These are phyloP conservation scores for Sylvia atricapilla DNA, from an alignment of 2,113 vertebrate genomes.

Conservation along the genomic window DNA sequence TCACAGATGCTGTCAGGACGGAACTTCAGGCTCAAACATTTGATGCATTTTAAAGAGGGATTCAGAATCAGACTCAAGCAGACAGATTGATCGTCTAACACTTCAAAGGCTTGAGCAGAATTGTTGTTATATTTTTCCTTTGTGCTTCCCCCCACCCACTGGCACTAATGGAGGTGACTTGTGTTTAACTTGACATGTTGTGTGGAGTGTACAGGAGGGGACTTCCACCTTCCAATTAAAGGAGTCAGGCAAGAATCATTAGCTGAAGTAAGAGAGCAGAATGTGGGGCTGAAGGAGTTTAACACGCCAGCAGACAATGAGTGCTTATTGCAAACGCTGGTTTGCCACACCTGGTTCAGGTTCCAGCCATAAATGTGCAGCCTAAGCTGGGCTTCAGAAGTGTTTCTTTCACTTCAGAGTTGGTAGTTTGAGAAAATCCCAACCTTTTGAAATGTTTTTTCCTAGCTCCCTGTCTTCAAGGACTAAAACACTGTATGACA, in stretches of 20 bases:
- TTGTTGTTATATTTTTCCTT: conserved; percentile 60
- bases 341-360: neutral
- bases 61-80: conserved; percentile 76
- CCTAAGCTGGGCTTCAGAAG: neutral
- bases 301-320: neutral
- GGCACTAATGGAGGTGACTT: conserved; percentile 55
- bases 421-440: neutral
- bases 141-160: conserved; percentile 47
- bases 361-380: neutral
- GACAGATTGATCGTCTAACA: conserved; percentile 78
- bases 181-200: conserved; percentile 40
- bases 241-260: conserved; percentile 23
- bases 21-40: conserved; percentile 78
- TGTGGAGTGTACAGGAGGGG: neutral
- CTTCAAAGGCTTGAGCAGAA: conserved; percentile 74
- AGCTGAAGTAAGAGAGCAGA: conserved; percentile 4
- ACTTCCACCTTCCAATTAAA: conserved; percentile 39
- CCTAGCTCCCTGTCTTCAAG: neutral
- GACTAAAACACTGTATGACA: neutral
- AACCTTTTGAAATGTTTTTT: conserved; percentile 13
- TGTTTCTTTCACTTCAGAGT: neutral
- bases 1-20: conserved; percentile 79
- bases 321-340: neutral
- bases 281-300: neutral
- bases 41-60: conserved; percentile 82